These are phyloP conservation scores for Aldrovandia affinis DNA, from an alignment of 2,797 vertebrate species.

Conservation along the genomic window DNA sequence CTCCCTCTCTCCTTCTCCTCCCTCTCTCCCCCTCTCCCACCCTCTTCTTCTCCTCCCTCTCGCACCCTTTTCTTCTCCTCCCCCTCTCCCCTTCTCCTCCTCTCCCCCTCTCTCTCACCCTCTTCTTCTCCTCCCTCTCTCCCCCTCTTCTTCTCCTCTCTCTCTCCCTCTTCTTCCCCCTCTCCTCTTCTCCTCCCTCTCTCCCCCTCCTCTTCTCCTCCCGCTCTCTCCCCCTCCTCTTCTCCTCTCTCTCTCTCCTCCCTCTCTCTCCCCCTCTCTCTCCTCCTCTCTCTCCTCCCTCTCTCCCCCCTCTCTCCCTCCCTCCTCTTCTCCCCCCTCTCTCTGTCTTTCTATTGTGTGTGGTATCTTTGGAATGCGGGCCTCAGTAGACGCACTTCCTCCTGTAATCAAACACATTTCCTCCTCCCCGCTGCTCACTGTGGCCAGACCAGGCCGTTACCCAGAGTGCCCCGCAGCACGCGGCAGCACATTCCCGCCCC, in stretches of 20 bases:
- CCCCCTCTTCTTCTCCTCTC: neutral
- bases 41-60: constrained; percentile 21
- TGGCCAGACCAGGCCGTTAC: constrained; percentile 36
- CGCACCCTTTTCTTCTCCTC: too few relatives aligned
- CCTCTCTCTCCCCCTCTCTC: neutral
- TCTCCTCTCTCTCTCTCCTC: too few relatives aligned
- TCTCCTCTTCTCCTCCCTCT: constrained; percentile 25
- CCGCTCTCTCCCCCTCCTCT: neutral
- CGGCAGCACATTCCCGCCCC: constrained; percentile 31
- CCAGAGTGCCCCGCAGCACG: constrained; percentile 36
- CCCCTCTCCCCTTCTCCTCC: too few relatives aligned
- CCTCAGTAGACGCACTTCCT: constrained; percentile 45
- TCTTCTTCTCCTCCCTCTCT: constrained; percentile 25
- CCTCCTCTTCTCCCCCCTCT: constrained; percentile 21
- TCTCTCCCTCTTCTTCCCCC: neutral
- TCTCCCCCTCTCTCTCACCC: neutral
- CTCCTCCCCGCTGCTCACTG: constrained; percentile 38
- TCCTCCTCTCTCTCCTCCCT: neutral
- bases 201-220: neutral
- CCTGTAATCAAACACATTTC: constrained; percentile 49
- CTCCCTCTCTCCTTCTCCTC: too few relatives aligned
- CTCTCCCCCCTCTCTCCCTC: neutral
- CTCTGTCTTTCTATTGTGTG: constrained; percentile 43
- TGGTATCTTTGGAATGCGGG: constrained; percentile 45
- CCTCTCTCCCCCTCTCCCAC: neutral